Conservation (phyloP, 2,797 vertebrate species). For the Lates japonicus region DNA sequence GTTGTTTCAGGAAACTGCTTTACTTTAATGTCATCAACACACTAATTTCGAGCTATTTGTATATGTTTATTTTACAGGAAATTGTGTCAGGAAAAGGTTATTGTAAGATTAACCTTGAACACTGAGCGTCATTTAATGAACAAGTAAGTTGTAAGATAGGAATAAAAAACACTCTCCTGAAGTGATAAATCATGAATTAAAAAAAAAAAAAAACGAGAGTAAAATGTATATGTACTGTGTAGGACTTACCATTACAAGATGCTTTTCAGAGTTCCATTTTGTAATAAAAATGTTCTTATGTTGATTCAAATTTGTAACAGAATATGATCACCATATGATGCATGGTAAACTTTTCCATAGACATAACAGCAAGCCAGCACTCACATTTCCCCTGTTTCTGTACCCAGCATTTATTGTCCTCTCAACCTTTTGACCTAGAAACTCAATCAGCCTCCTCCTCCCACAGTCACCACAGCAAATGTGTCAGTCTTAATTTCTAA, state of each 20-base stretch:
- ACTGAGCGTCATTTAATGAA: constrained; percentile 22
- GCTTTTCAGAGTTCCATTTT: constrained; percentile 10
- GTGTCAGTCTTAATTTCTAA: constrained; percentile 90
- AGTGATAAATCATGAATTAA: constrained; percentile 3
- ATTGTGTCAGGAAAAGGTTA: constrained; percentile 66
- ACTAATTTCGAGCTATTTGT: constrained; percentile 31
- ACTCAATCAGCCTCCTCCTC: constrained; percentile 79
- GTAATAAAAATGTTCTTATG: neutral
- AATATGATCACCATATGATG: neutral
- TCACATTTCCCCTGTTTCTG: constrained; percentile 37
- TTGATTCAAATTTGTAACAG: constrained; percentile 5
- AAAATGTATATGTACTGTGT: neutral
- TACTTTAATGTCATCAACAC: neutral
- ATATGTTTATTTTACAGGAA: constrained; percentile 70
- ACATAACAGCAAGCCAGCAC: constrained; percentile 31
- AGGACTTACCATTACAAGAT: neutral
- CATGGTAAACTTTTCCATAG: constrained; percentile 22
- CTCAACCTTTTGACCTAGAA: constrained; percentile 80
- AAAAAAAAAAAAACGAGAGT: neutral
- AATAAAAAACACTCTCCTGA: neutral
- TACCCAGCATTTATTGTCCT: constrained; percentile 62
- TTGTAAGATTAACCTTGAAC: constrained; percentile 63
- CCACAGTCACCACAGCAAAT: constrained; percentile 77
- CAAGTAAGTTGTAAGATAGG: neutral
- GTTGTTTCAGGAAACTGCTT: constrained; percentile 37